Percentiles rank a stretch among this genome's conserved stretches.
phyloP scores from a whole-genome alignment of 1,140 invertebrate species.

The Halyomorpha halys region DNA sequence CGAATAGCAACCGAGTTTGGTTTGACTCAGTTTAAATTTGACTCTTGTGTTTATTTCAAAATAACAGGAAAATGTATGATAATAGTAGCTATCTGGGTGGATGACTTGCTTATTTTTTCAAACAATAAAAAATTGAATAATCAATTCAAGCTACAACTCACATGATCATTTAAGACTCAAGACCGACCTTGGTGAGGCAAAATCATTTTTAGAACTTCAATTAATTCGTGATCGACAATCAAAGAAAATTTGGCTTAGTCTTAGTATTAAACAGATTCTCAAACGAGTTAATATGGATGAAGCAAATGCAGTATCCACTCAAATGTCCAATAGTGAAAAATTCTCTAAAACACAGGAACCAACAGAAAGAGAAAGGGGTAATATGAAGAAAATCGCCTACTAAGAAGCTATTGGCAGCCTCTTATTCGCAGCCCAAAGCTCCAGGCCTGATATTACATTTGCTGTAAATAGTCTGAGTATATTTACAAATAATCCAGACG shows the following conservation, averaged over 20 bases:
- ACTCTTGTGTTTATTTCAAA: conserved; percentile 4
- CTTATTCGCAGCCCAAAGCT: not conserved
- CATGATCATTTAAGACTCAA: not conserved
- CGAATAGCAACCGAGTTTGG: not conserved
- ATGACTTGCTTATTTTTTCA: not conserved
- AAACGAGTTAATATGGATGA: too few relatives aligned
- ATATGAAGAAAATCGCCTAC: too few relatives aligned
- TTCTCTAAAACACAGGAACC: too few relatives aligned
- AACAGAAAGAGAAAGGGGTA: too few relatives aligned
- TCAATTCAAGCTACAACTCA: not conserved
- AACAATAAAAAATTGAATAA: not conserved
- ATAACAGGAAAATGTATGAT: not conserved
- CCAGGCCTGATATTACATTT: conserved; percentile 4
- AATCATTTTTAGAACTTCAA: not conserved
- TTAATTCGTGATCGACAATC: not conserved
- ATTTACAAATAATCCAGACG: not conserved
- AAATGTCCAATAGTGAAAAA: too few relatives aligned
- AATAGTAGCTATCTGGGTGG: not conserved
- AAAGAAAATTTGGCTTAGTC: too few relatives aligned
- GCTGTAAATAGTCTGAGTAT: not conserved
- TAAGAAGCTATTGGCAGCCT: too few relatives aligned
- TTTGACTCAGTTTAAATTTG: not conserved
- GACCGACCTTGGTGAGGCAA: not conserved
- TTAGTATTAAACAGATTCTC: too few relatives aligned
- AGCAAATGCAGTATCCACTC: too few relatives aligned